These are phyloP conservation scores for Euura saliciscinereae DNA, from an alignment of 1,140 invertebrate species.

Conservation along the genomic window DNA sequence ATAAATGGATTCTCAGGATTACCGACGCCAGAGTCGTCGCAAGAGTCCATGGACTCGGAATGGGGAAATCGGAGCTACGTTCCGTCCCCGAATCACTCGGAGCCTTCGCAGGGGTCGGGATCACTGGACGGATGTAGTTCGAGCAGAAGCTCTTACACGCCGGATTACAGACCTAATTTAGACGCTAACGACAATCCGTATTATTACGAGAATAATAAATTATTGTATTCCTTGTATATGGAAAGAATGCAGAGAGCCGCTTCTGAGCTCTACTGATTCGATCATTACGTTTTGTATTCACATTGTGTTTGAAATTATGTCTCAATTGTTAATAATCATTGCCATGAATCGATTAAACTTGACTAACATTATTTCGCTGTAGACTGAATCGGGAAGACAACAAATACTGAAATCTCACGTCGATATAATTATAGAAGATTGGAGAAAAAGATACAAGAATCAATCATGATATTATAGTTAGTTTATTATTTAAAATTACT, in stretches of 20 bases:
- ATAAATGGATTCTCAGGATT: slow-evolving; percentile 61
- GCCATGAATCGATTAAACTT: too few relatives aligned
- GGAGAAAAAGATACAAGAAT: too few relatives aligned
- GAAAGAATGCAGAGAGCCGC: slow-evolving; percentile 60
- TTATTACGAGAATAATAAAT: slow-evolving; percentile 69
- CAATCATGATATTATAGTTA: too few relatives aligned
- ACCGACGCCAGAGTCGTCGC: slow-evolving; percentile 33
- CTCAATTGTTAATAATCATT: too few relatives aligned
- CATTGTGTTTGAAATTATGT: slow-evolving; percentile 1
- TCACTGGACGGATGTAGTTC: slow-evolving; percentile 49
- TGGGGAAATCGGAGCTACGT: slow-evolving; percentile 44
- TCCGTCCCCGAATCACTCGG: slow-evolving; percentile 52
- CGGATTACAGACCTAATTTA: slow-evolving; percentile 64
- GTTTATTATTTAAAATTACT: too few relatives aligned
- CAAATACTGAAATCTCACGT: too few relatives aligned
- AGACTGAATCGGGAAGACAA: too few relatives aligned
- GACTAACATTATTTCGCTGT: too few relatives aligned
- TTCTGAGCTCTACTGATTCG: slow-evolving; percentile 36
- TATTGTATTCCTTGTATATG: slow-evolving; percentile 66
- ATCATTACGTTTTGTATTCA: neutral
- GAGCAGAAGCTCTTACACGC: slow-evolving; percentile 44
- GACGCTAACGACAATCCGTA: slow-evolving; percentile 65
- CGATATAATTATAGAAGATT: too few relatives aligned
- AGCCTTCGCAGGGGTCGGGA: slow-evolving; percentile 49
- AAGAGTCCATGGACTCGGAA: slow-evolving; percentile 45